Conservation (phyloP, 2,888 invertebrate genomes). For the Erebia aethiops region DNA sequence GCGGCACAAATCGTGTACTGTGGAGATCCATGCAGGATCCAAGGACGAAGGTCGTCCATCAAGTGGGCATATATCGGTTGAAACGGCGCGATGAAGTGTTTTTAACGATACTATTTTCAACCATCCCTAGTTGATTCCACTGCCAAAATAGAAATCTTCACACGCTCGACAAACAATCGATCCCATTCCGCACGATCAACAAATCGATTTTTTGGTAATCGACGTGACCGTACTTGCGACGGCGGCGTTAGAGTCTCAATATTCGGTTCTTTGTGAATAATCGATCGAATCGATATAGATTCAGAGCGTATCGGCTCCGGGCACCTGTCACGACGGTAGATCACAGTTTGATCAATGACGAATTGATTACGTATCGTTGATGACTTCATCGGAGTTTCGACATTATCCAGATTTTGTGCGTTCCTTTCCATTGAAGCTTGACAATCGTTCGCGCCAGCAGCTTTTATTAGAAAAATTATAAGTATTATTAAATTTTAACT, state of each 20-base stretch:
- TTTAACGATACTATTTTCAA: background rate
- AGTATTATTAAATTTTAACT: background rate
- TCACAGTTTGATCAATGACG: constrained; percentile 72
- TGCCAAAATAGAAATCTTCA: constrained; percentile 25
- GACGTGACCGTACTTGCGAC: constrained; percentile 66
- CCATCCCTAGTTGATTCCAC: background rate
- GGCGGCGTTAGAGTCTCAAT: constrained; percentile 50
- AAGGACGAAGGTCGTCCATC: too few species aligned
- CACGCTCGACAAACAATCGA: constrained; percentile 32
- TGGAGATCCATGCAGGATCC: too few species aligned
- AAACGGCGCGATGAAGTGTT: too few species aligned
- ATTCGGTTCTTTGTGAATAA: constrained; percentile 69
- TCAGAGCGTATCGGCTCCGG: constrained; percentile 57
- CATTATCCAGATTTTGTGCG: constrained; percentile 60
- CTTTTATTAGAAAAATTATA: background rate
- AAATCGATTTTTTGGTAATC: constrained; percentile 66
- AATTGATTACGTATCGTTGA: constrained; percentile 73
- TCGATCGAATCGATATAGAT: constrained; percentile 67
- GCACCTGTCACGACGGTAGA: constrained; percentile 77
- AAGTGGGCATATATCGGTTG: too few species aligned
- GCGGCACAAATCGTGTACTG: too few species aligned
- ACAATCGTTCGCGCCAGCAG: constrained; percentile 25
- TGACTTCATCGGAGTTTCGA: constrained; percentile 70
- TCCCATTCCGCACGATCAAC: constrained; percentile 70
- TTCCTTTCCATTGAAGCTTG: constrained; percentile 48